Evolutionary conservation across 2,888 invertebrate genomes (phyloP), one percentile per base, ranked within the genome.

Genomic region (Cephus spinipes): DNA sequence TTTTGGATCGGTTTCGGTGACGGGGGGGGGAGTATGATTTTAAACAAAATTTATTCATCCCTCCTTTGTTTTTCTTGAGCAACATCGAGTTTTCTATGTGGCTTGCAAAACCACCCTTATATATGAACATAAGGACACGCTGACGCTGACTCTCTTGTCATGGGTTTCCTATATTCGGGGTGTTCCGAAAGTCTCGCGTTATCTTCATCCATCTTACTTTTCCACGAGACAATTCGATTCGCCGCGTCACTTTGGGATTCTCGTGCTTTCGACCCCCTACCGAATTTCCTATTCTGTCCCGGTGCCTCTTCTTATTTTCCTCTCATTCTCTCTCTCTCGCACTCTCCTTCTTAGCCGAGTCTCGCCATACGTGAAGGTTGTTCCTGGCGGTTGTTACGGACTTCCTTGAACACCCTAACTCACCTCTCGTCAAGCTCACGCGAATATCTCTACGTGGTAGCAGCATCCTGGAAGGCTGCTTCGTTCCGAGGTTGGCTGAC

Each of bases 221-320:
- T 32, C 71, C 12, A 15, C 31, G 71, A 30, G 71, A 71, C 71
- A 71, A 71, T 71, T 71, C 71, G 71, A 71, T 71, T 71, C 71
- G 71, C 71, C 31, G 9, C 15, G 71, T 12, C 71, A 32, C 15
- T 55, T 55, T 55, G 40, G 40, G 23, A 55, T 23, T 55, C 9
- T 23, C 40, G 40, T 55, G 40, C 9, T 23, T 55, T 55, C 40
- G 9, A 23, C 1, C 23, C 9, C 23, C 23, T 55, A 55, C 40
- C 40, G 40, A 23, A 55, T 55, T 55, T 23, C 23, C 40, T 15
- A 23, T 55, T 23, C 23, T 55, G 36, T 6, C 15, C 40, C 30
- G 30, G 69, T 32, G 30, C 15, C 32, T 12, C 15, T 71, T 71
- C 12, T 12, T 32, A 11, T 32, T 71, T 71, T 32, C 31, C 12